Evolutionary conservation across 2,113 vertebrate genomes (phyloP).

Genomic region (Gallinago jamesoni): DNA sequence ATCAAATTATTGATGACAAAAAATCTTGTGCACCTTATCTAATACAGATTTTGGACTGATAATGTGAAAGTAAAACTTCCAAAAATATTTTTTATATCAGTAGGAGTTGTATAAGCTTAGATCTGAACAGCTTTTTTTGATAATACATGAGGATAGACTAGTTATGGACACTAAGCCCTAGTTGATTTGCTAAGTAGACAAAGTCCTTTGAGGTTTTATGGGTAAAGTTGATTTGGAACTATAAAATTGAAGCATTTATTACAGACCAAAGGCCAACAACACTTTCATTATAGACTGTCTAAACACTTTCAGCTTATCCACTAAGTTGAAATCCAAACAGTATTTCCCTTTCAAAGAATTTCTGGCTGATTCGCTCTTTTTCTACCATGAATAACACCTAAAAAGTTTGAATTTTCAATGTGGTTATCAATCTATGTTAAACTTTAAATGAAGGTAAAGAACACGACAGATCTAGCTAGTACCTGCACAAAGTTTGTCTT

Average conservation of each 20-base stretch:
- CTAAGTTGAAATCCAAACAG: slow-evolving; percentile 8
- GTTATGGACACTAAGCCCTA: neutral
- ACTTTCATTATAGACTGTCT: slow-evolving; percentile 39
- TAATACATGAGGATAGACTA: neutral
- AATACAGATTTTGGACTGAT: neutral
- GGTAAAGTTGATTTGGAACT: slow-evolving; percentile 54
- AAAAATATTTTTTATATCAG: neutral
- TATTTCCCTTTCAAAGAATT: neutral
- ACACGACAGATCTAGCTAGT: neutral
- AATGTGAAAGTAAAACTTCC: neutral
- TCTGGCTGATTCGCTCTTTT: neutral
- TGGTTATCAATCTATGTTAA: neutral
- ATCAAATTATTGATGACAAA: neutral
- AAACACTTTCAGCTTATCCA: slow-evolving; percentile 35
- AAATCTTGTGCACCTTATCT: neutral
- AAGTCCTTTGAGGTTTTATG: slow-evolving; percentile 52
- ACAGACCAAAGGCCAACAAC: slow-evolving; percentile 45
- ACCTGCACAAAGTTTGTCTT: neutral
- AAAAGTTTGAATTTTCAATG: neutral
- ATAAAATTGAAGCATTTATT: slow-evolving; percentile 56
- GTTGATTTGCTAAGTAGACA: slow-evolving; percentile 41
- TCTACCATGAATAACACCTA: neutral
- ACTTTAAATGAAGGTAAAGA: neutral
- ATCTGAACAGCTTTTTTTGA: neutral
- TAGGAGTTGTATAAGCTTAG: neutral